Evolutionary conservation across 2,797 vertebrate genomes (phyloP), one percentile per base, ranked within the genome.

Genomic region (Pangasius larnaudii): DNA sequence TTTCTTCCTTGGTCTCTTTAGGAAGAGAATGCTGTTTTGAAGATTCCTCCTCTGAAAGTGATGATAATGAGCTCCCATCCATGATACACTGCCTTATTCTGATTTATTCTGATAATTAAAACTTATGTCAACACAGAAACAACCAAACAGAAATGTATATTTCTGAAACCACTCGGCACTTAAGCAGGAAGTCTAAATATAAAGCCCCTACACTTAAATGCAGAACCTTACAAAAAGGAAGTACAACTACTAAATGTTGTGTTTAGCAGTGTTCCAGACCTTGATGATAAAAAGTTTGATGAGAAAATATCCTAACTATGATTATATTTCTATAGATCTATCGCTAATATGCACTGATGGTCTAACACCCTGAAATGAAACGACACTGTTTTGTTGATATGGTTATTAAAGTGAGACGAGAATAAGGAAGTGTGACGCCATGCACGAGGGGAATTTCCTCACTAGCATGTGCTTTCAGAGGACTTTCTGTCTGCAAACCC

Each of bases 381-480:
- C 14, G 6, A 69, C 27, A 49, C 27, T 53, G 80, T 59, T 87
- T 89, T 85, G 69, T 84, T 86, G 67, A 42, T 75, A 63, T 58
- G 46, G n/a, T 53, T 89, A 78, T 59, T 82, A 72, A 51, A 89
- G n/a, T 53, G 59, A 87, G 85, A 79, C 1, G 36, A 72, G 83
- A 91, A 90, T 85, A 58, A 89, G 91, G 91, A 91, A 91, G 89
- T 89, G 81, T 86, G 87, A 80, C 85, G 61, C 42, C 42, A 42
- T 14, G 11, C 33, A 5, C 27, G 53, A 5, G 33, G 89, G 91
- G 89, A 91, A 83, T 88, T 91, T 89, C 91, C 84, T 30, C 7
- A 9, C 42, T 39, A 87, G 42, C 89, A 90, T 85, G 86, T 91
- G 89, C 74, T 84, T 61, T 85, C 42, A 74, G 71, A 78, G 89